Base-by-base conservation (phyloP, 2,888 invertebrate species). In the Morpho helenor region DNA sequence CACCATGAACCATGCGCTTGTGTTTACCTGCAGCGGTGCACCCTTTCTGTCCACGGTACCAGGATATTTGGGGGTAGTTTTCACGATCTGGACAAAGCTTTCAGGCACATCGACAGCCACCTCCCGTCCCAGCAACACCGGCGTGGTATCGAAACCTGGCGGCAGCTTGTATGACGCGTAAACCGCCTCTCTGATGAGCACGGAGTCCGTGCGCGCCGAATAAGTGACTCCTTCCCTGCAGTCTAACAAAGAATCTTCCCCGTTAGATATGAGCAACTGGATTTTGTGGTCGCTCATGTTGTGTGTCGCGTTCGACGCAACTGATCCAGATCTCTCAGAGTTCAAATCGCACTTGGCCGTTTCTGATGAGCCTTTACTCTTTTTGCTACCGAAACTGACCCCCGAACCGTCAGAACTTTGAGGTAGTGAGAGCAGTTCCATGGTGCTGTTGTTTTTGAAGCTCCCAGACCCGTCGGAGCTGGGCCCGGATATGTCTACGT, bases 81-180 rank as follows among this genome's bases (percentile, higher is more conserved):
- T 97, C 80, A 95, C 94, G 66, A 95, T 92, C 75, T 95, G 96
- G 66, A 96, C 94, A 87, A 97, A 97, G 74, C 94, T 94, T 65
- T 96, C 96, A 5, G 97, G 97, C 66, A 97, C 97, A 83, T 97
- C 97, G 60, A 97, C 96, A 3, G 97, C 96, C 91, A 94, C 91
- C 79, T 94, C 94, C 63, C 94, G 71, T 10, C 89, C 89, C 40
- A 89, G 78, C 56, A 90, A 77, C 60, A 89, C 89, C 61, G 90
- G 90, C 22, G 92, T 89, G 66, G 92, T 80, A 66, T 88, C 88
- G 67, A 87, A 88, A 54, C 88, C 87, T 6, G 88, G 83, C 4
- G 90, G 89, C 67, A 88, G 77, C 72, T 87, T 83, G 71, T 87
- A 87, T 7, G 91, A 83, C 7, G 91, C 88, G 71, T 91, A 91